Base-by-base conservation (phyloP, 2,113 vertebrate species). In the Rhabdornis inornatus region DNA sequence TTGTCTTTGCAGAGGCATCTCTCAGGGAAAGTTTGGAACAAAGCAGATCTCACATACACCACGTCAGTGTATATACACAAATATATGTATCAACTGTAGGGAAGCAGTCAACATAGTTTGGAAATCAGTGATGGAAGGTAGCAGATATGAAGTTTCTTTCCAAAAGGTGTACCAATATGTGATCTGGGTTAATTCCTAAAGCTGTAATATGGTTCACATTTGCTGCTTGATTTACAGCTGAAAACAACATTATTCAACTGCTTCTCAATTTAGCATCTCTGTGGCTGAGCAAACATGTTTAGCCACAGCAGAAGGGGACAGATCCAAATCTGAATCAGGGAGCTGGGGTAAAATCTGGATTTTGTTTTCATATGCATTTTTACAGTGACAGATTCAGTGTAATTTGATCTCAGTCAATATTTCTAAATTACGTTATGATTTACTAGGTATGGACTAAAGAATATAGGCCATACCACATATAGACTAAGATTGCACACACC, bases 11-110 rank as follows among this genome's bases (percentile, higher is more conserved):
- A 95, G 42, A 85, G 37, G 5, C 19, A 11, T 40, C 1, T 33
- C 15, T 65, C 19, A 5, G 9, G 14, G 16, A 66, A 64, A 13
- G 7, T 6, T 8, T 75, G 24, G 28, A 71, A 20, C 1, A 5
- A 80, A 86, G 55, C 0, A 1, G 42, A 19, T 64, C 53, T 68
- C 49, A 60, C 5, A 6, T 13, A 25, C 20, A 33, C 20, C 1
- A 0, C 0, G 0, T 20, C 1, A 1, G 25, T 8, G 9, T 39
- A 15, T 0, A 0, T 31, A 27, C 8, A 7, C 11, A 57, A 53
- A 9, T 20, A 13, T 12, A 30, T 6, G 5, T 4, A 35, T 1
- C 17, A 56, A 1, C 17, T 31, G 4, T 2, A 42, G 6, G 31
- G 19, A 83, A n/a, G 33, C 8, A 69, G 64, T 22, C 12, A 85